phyloP scores from a whole-genome alignment of 2,113 vertebrate genomes.

The Otus sunia region DNA sequence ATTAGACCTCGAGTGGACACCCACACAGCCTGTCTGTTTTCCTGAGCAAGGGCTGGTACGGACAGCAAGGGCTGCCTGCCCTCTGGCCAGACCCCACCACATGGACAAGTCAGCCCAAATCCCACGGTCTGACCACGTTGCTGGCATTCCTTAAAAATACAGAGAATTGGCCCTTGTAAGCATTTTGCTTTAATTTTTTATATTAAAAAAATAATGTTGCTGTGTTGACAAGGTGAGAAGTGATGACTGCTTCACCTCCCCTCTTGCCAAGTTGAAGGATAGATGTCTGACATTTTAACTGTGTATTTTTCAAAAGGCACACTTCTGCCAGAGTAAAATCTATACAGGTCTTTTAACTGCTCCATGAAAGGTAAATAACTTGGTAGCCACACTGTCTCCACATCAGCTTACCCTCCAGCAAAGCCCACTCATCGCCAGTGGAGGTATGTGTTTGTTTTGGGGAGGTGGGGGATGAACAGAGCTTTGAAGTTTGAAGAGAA shows the following conservation, averaged over 20 bases:
- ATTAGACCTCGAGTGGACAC: background rate
- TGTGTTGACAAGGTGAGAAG: background rate
- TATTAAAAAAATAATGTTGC: background rate
- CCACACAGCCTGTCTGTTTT: too few relatives aligned
- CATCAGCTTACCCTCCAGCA: background rate
- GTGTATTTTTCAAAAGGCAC: background rate
- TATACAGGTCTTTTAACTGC: background rate
- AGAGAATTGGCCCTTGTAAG: background rate
- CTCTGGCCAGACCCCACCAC: background rate
- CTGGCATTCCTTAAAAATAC: background rate
- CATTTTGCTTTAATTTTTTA: background rate
- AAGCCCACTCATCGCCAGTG: background rate
- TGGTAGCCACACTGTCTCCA: background rate
- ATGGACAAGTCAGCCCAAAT: background rate
- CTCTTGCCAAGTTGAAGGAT: background rate
- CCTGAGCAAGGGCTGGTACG: background rate
- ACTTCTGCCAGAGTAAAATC: background rate
- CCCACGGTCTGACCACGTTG: rapidly evolving
- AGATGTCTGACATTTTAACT: background rate
- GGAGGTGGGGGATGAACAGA: background rate
- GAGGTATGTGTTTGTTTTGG: background rate
- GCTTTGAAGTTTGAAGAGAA: background rate
- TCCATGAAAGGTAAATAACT: background rate
- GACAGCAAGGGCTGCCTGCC: too few relatives aligned
- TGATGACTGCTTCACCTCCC: background rate